Percentiles rank a stretch among this genome's conserved stretches.
These are phyloP conservation scores for Ellobius talpinus DNA, from an alignment of 2,113 vertebrate genomes.

Conservation along the genomic window DNA sequence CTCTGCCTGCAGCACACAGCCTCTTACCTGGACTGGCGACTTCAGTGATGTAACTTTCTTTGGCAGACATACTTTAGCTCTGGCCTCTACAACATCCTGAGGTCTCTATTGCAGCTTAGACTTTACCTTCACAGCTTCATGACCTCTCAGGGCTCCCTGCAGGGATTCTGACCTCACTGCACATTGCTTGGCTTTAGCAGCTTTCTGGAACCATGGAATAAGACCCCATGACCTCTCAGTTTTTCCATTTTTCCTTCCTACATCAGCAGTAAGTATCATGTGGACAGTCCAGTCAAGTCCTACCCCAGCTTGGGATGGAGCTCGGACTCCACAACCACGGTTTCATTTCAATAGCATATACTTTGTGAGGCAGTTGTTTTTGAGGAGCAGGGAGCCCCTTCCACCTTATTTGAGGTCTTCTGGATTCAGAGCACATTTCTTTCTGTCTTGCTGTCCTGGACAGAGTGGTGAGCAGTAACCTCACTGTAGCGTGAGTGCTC, in stretches of 20 bases:
- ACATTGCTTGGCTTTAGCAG: neutral
- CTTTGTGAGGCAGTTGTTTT: neutral
- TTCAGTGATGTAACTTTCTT: neutral
- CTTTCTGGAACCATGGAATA: neutral
- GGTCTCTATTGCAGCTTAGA: neutral
- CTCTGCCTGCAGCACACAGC: no score
- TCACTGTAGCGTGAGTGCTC: neutral
- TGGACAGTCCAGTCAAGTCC: neutral
- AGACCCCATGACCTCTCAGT: neutral
- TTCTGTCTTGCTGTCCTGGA: neutral
- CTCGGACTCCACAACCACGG: neutral
- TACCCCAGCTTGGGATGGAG: neutral
- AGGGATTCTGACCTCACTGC: neutral
- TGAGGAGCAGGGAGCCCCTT: neutral
- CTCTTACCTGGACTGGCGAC: neutral
- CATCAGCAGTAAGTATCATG: neutral
- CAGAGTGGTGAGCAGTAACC: neutral
- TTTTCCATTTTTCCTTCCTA: neutral
- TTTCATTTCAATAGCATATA: neutral
- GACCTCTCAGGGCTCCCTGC: neutral
- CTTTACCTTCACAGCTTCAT: neutral
- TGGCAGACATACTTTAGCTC: neutral
- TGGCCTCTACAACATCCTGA: neutral
- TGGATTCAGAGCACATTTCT: neutral
- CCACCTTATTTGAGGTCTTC: neutral